Evolutionary conservation across 2,797 vertebrate species (phyloP), one percentile per base, ranked within the genome.

Genomic region (Spinus pinus): DNA sequence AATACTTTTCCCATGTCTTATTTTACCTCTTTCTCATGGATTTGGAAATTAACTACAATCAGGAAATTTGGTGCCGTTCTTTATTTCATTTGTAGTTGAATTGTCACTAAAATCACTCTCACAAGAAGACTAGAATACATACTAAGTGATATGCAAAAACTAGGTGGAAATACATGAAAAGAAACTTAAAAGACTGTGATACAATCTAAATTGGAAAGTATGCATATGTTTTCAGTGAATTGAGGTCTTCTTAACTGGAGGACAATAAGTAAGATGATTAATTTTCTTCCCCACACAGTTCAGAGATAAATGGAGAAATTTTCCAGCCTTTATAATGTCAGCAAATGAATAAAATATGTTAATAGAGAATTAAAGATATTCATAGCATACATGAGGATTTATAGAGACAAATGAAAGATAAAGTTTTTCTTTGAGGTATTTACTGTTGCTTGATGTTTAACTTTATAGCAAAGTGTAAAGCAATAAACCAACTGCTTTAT

Each of bases 391-490:
- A 16, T 53, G 21, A 54, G 79, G 24, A 64, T 80, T 82, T 90
- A 85, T 73, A 84, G 49, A 13, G 9, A 37, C 20, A 75, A 91
- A 79, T 31, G 31, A 64, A 65, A 93, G 24, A 61, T 61, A 51
- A 0, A 13, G 41, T 81, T 88, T 89, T 84, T 78, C 75, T 86
- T 72, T 81, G 58, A 46, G 17, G 9, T 72, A 56, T 92, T 88
- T 81, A n/a, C 44, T 80, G 17, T 64, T 91, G 37, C 46, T 92
- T 89, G 58, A 62, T 85, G 37, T 94, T 93, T 86, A 86, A 91
- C 72, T 91, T 93, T n/a, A 27, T 42, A 73, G 35, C 24, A 42
- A 80, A 87, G 57, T 53, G 18, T 66, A 94, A 87, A 94, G 65
- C 85, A 83, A 54, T 78, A 83, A 86, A 72, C 12, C 24, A 85